These are phyloP conservation scores for Drymonia ruficornis DNA, from an alignment of 2,888 invertebrate genomes.

Conservation along the genomic window DNA sequence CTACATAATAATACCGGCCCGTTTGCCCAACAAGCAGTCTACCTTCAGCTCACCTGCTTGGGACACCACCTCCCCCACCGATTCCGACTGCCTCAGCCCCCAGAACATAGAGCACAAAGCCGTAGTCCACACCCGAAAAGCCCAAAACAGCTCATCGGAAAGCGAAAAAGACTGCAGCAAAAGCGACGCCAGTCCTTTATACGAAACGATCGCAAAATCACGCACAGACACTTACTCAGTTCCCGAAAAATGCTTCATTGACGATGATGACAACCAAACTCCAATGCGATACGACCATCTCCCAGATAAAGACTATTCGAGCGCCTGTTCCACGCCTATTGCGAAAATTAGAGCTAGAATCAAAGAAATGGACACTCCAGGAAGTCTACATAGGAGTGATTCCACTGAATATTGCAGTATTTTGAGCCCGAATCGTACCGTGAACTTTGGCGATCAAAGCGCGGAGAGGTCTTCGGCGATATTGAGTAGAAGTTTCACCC, in stretches of 20 bases:
- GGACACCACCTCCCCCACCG: conserved; percentile 66
- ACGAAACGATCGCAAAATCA: conserved; percentile 61
- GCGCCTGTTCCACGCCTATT: conserved; percentile 75
- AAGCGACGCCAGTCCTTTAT: conserved; percentile 57
- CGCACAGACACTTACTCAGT: conserved; percentile 39
- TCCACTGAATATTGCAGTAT: conserved; percentile 81
- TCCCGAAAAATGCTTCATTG: conserved; percentile 58
- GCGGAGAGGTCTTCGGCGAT: conserved; percentile 58
- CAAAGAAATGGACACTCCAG: conserved; percentile 68
- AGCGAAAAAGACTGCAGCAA: conserved; percentile 64
- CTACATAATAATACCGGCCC: conserved; percentile 71
- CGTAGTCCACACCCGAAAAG: conserved; percentile 51
- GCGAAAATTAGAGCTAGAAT: conserved; percentile 63
- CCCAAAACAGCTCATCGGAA: conserved; percentile 53
- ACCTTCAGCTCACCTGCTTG: conserved; percentile 63
- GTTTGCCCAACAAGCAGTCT: conserved; percentile 56
- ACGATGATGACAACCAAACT: conserved; percentile 56
- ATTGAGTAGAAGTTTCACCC: conserved; percentile 75
- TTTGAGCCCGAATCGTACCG: conserved; percentile 68
- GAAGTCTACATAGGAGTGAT: conserved; percentile 70
- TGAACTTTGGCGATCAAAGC: conserved; percentile 51
- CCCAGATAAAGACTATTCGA: conserved; percentile 62
- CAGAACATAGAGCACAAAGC: conserved; percentile 58
- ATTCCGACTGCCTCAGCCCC: conserved; percentile 67
- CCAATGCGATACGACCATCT: conserved; percentile 52